Percentiles rank a stretch among this genome's conserved stretches.
Evolutionary conservation across 2,797 vertebrate species (phyloP).

Genomic region (Pangasius sanitwongsei): DNA sequence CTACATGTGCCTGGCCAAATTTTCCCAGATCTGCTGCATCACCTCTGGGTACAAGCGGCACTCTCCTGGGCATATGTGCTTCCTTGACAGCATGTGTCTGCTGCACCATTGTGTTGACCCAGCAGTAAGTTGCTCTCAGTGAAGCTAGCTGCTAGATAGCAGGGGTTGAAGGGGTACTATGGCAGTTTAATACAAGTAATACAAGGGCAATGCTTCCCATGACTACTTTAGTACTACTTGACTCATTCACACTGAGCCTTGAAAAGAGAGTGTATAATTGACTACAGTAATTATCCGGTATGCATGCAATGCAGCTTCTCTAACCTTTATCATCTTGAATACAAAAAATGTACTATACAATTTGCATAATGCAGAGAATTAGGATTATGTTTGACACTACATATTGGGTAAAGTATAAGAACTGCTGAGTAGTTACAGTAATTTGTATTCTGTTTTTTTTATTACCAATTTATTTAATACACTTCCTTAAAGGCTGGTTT

Average conservation of each 20-base stretch:
- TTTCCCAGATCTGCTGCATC: background rate
- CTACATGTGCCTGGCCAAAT: background rate
- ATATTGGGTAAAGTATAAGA: background rate
- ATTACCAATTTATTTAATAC: background rate
- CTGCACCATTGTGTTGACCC: background rate
- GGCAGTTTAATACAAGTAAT: background rate
- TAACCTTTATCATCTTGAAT: background rate
- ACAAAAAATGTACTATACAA: background rate
- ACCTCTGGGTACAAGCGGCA: background rate
- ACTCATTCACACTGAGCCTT: background rate
- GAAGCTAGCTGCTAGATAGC: background rate
- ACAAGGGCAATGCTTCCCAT: background rate
- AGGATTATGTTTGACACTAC: background rate
- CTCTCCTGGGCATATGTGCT: background rate
- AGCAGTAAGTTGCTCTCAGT: background rate
- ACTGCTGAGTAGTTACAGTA: background rate
- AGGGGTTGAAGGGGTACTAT: background rate
- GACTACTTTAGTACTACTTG: background rate
- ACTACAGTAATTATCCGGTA: background rate
- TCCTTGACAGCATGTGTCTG: background rate
- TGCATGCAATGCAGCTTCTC: background rate
- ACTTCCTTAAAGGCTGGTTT: background rate
- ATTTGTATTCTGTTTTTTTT: background rate
- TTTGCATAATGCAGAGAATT: background rate
- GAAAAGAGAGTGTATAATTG: background rate